Base-by-base conservation (phyloP, 2,113 vertebrate genomes). In the Heloderma charlesbogerti region DNA sequence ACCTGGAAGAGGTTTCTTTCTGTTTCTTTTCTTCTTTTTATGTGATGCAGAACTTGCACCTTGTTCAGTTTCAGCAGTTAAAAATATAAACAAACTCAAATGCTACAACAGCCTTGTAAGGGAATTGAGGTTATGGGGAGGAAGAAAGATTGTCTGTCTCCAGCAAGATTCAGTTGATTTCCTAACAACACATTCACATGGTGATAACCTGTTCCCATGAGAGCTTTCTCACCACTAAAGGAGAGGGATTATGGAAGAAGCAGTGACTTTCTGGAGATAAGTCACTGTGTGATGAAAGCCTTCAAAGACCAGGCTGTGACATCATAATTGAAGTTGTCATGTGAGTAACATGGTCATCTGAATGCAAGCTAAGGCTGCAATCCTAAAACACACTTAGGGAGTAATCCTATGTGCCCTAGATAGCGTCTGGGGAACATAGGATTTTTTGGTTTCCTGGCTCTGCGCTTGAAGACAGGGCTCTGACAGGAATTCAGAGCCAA, bases 11-110 rank as follows among this genome's bases (percentile, higher is more conserved):
- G 54, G 34, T 10, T 57, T 81, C 63, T 72, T 86, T 77, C 18
- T 78, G 31, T 80, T 37, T 29, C 22, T 85, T 13, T 74, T 40
- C n/a, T 25, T 29, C 2, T 86, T 72, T n/a, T 69, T 54, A 90
- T 87, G 84, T 97, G 96, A 97, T 95, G 96, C 96, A 95, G 96
- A 97, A 89, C 94, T 96, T 95, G 87, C 91, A 57, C 27, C 45
- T 57, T 40, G 8, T 84, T 75, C 20, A 16, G 31, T 48, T 18
- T 63, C 20, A 45, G 7, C 69, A 71, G 6, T 81, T 16, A 72
- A 66, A 79, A 43, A 43, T 12, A 27, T 37, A 40, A 63, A 29
- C 27, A 22, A 81, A 81, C 22, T 25, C 66, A 72, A 45, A 34
- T 43, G 40, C 69, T 37, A 60, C 40, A 79, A 6, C 25, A 22